phyloP scores from a whole-genome alignment of 2,113 vertebrate genomes.

The Chauna torquata region DNA sequence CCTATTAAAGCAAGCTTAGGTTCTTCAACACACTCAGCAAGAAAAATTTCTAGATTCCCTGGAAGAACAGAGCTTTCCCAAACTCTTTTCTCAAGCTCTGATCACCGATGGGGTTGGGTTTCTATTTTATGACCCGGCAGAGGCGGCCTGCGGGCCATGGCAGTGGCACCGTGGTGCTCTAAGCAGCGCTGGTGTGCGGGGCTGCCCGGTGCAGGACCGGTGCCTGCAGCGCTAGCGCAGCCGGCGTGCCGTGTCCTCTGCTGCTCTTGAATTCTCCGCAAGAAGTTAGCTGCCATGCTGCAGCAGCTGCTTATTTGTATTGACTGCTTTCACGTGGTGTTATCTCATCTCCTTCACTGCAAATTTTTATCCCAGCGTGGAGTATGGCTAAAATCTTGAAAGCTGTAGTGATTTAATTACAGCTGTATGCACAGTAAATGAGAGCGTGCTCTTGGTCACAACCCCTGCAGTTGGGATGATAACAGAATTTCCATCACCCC shows the following conservation, averaged over 20 bases:
- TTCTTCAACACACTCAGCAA: not conserved
- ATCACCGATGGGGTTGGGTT: accelerated
- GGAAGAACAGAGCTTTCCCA: not conserved
- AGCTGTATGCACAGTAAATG: conserved; percentile 5
- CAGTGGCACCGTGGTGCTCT: not conserved
- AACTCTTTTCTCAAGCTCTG: not conserved
- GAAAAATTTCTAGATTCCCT: not conserved
- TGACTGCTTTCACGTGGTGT: not conserved
- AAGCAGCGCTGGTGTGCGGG: not conserved
- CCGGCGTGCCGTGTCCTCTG: not conserved
- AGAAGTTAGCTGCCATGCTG: not conserved
- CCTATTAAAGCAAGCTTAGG: not conserved
- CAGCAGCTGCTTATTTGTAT: not conserved
- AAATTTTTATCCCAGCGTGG: not conserved
- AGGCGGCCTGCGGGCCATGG: not conserved
- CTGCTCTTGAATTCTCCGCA: not conserved
- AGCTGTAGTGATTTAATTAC: conserved; percentile 41
- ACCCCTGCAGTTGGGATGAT: not conserved
- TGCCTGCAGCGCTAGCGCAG: accelerated
- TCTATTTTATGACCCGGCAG: not conserved
- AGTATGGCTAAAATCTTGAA: not conserved
- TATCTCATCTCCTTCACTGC: not conserved
- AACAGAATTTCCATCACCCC: conserved; percentile 30
- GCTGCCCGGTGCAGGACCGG: not conserved
- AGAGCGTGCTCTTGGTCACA: not conserved